Percentiles rank a stretch among this genome's conserved stretches.
phyloP scores from a whole-genome alignment of 1,140 invertebrate genomes.

The Grapholita molesta region DNA sequence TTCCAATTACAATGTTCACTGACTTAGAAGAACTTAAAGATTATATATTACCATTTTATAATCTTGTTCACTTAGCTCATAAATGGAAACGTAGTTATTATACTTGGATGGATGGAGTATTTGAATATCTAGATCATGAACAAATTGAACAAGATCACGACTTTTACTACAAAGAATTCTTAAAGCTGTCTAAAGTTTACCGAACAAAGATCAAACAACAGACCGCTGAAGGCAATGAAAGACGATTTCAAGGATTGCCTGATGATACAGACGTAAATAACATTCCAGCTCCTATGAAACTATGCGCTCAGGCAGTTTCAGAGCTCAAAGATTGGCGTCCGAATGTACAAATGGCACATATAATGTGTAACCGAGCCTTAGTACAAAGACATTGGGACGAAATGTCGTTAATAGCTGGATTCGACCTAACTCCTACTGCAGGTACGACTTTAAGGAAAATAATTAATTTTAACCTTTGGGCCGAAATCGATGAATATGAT shows the following conservation, averaged over 20 bases:
- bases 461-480: slow-evolving; percentile 86
- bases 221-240: slow-evolving; percentile 81
- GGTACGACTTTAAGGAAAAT: slow-evolving; percentile 91
- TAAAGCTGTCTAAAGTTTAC: slow-evolving; percentile 89
- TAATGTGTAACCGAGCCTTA: slow-evolving; percentile 93
- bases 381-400: slow-evolving; percentile 94
- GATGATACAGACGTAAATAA: slow-evolving; percentile 88
- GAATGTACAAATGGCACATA: slow-evolving; percentile 87
- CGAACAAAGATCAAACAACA: slow-evolving; percentile 88
- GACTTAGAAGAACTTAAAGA: slow-evolving; percentile 86
- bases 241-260: slow-evolving; percentile 83
- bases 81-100: slow-evolving; percentile 90
- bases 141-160: slow-evolving; percentile 86
- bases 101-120: slow-evolving; percentile 94
- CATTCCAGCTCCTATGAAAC: slow-evolving; percentile 87
- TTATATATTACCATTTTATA: slow-evolving; percentile 84
- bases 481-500: slow-evolving; percentile 89
- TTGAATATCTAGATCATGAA: slow-evolving; percentile 87
- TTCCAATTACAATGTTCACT: slow-evolving; percentile 85
- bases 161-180: slow-evolving; percentile 85
- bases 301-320: slow-evolving; percentile 84
- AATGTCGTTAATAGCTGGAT: slow-evolving; percentile 90
- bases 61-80: slow-evolving; percentile 79
- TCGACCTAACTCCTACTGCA: slow-evolving; percentile 91
- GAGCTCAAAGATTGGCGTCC: slow-evolving; percentile 90